Conservation (phyloP, 1,140 invertebrate species). For the Lucilia cuprina region DNA sequence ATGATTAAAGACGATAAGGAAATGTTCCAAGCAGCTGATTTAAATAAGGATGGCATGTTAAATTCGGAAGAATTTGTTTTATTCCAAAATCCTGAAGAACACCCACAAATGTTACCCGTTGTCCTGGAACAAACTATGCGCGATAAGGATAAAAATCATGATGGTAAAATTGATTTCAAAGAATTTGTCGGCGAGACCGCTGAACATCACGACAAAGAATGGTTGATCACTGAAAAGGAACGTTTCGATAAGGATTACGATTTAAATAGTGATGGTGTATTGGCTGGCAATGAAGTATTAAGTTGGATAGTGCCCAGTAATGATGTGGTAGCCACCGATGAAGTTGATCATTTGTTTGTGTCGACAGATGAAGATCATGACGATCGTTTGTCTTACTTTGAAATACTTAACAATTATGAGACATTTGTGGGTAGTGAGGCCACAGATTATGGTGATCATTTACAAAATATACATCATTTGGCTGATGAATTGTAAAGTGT, state of each 20-base stretch:
- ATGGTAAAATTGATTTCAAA: conserved; percentile 83
- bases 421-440: conserved; percentile 95
- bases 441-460: conserved; percentile 92
- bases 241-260: conserved; percentile 92
- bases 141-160: conserved; percentile 85
- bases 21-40: conserved; percentile 87
- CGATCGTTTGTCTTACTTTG: conserved; percentile 80
- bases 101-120: conserved; percentile 84
- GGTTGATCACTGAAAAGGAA: conserved; percentile 84
- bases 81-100: conserved; percentile 94
- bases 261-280: conserved; percentile 81
- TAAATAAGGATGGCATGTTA: conserved; percentile 81
- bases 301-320: conserved; percentile 93
- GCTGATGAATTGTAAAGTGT: conserved; percentile 77
- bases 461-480: conserved; percentile 80
- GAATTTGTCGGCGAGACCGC: conserved; percentile 83
- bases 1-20: conserved; percentile 81
- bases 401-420: conserved; percentile 89
- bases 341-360: conserved; percentile 90
- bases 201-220: conserved; percentile 78
- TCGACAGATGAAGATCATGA: conserved; percentile 90
- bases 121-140: conserved; percentile 83
- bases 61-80: conserved; percentile 83
- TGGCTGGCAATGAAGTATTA: conserved; percentile 82
- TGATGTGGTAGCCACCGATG: conserved; percentile 87